Conservation (phyloP, 35 echinoderm and acorn worm species). For the Eucidaris tribuloides region DNA sequence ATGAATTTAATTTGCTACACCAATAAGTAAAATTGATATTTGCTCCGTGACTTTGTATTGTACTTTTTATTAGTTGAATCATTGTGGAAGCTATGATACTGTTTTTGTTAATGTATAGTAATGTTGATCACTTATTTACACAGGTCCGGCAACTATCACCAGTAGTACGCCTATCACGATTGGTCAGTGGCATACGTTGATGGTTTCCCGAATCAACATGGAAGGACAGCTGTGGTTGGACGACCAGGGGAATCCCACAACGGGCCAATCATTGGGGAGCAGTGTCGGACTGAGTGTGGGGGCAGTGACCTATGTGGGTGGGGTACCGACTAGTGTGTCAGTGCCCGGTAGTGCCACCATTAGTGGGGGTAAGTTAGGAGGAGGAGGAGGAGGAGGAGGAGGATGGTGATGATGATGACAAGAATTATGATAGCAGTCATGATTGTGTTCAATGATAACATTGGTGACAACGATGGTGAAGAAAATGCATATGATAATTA, state of each 20-base stretch:
- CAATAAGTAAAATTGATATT: background rate
- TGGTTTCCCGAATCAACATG: constrained; percentile 34
- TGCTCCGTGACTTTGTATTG: background rate
- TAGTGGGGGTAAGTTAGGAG: constrained; percentile 65
- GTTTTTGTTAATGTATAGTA: background rate
- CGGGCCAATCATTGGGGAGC: constrained; percentile 45
- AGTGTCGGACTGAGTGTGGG: constrained; percentile 53
- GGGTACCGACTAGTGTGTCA: constrained; percentile 39
- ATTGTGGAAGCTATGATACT: background rate
- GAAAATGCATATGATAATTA: too few species aligned
- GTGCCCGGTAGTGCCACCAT: constrained; percentile 63
- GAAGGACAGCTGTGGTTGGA: constrained; percentile 53
- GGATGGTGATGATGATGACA: too few species aligned
- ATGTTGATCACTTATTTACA: background rate
- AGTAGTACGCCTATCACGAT: constrained; percentile 35
- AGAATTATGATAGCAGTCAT: background rate
- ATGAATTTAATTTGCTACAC: background rate
- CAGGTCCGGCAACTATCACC: constrained; percentile 56
- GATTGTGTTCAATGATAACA: background rate
- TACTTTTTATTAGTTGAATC: background rate
- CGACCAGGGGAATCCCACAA: constrained; percentile 38
- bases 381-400: background rate
- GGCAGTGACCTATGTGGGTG: constrained; percentile 62
- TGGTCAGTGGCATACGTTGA: constrained; percentile 63
- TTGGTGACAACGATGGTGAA: too few species aligned